Evolutionary conservation across 2,888 invertebrate species (phyloP).

Genomic region (Tetheella fluctuosa): DNA sequence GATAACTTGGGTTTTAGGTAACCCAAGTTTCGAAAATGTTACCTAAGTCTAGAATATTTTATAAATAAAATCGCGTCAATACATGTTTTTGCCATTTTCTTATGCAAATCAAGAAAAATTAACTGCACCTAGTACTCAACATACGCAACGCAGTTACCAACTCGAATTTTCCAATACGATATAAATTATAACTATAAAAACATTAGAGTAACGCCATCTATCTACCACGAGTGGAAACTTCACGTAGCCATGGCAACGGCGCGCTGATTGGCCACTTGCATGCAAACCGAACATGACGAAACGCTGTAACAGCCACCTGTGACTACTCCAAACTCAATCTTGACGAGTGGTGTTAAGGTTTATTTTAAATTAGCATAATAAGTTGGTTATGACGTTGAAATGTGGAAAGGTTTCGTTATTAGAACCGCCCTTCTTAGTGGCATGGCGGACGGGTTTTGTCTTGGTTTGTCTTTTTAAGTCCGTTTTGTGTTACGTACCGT

Average conservation of each 20-base stretch:
- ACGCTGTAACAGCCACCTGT: conserved; percentile 50
- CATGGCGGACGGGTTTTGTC: conserved; percentile 75
- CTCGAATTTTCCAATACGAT: not conserved
- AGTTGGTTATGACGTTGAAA: conserved; percentile 38
- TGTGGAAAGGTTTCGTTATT: conserved; percentile 56
- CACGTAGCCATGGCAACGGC: conserved; percentile 73
- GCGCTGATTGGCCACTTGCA: conserved; percentile 78
- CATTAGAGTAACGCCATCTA: conserved; percentile 68
- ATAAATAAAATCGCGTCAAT: too few species aligned
- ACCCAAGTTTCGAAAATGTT: too few species aligned
- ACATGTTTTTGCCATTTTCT: too few species aligned
- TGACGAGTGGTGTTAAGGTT: conserved; percentile 47
- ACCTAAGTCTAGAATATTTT: too few species aligned
- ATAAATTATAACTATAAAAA: conserved; percentile 14
- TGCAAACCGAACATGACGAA: conserved; percentile 38
- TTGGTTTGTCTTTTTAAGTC: conserved; percentile 67
- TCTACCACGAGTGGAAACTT: conserved; percentile 43
- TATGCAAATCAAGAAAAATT: too few species aligned
- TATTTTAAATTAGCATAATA: conserved; percentile 43
- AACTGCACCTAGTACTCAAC: too few species aligned
- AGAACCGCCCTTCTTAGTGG: conserved; percentile 76
- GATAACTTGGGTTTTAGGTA: too few species aligned
- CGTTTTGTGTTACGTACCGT: conserved; percentile 34
- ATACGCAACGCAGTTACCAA: too few species aligned
- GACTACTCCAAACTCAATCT: conserved; percentile 56